Conservation (phyloP, 2,113 vertebrate genomes). For the Struthidea cinerea region DNA sequence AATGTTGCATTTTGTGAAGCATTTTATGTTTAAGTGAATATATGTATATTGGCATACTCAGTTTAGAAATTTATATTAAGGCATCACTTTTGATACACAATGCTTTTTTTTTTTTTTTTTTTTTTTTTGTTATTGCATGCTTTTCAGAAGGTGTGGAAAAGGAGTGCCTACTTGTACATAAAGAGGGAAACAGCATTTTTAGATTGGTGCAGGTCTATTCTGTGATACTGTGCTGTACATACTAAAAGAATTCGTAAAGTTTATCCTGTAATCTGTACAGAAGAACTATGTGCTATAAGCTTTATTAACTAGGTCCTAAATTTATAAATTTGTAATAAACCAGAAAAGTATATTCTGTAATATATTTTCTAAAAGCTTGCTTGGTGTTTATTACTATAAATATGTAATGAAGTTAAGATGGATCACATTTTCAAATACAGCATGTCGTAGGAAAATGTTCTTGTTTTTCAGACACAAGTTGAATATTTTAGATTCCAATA, state of each 20-base stretch:
- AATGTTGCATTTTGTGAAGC: not conserved
- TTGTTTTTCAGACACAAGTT: not conserved
- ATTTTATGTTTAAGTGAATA: not conserved
- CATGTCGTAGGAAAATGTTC: not conserved
- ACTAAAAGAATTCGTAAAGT: not conserved
- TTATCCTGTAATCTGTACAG: not conserved
- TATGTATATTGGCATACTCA: not conserved
- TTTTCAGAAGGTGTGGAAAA: not conserved
- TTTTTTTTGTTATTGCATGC: not conserved
- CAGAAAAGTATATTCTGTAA: not conserved
- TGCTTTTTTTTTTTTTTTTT: not conserved
- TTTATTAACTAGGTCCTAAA: not conserved
- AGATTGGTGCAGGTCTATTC: not conserved
- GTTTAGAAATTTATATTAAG: not conserved
- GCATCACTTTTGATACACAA: not conserved
- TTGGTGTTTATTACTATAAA: not conserved
- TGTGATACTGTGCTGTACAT: not conserved
- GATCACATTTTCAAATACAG: not conserved
- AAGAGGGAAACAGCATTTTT: not conserved
- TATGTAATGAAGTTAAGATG: not conserved
- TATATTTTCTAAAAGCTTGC: not conserved
- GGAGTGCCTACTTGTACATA: not conserved
- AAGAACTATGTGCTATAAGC: not conserved
- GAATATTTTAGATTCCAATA: not conserved
- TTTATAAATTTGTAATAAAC: constrained; percentile 6